Percentiles rank a stretch among this genome's conserved stretches.
Evolutionary conservation across 1,140 invertebrate species (phyloP).

Genomic region (Nasonia longicornis): DNA sequence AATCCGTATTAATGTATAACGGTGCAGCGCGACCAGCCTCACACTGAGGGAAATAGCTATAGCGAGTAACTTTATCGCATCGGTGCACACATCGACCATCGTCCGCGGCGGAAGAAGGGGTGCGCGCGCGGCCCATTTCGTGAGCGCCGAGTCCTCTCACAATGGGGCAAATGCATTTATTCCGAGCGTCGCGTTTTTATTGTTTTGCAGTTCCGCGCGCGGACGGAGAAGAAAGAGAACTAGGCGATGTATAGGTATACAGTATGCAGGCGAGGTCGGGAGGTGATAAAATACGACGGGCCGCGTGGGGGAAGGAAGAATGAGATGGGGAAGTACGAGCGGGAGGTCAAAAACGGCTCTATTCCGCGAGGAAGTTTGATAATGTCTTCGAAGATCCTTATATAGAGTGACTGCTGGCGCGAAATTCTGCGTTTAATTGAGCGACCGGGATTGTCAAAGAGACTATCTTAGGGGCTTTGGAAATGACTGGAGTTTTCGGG

Average conservation of each 20-base stretch:
- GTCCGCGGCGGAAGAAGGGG: constrained; percentile 33
- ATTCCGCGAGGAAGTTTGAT: constrained; percentile 13
- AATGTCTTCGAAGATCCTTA: constrained; percentile 11
- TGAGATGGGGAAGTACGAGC: neutral
- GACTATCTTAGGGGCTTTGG: neutral
- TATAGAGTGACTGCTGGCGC: neutral
- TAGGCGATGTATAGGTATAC: neutral
- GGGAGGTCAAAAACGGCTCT: constrained; percentile 8
- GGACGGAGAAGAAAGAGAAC: constrained; percentile 14
- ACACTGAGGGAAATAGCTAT: neutral
- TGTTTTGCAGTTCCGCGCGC: constrained; percentile 45
- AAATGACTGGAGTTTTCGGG: neutral
- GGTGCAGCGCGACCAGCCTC: neutral
- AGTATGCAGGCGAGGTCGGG: no score
- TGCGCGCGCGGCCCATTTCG: constrained; percentile 44
- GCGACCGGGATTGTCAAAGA: neutral
- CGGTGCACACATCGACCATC: constrained; percentile 47
- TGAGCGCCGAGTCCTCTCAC: constrained; percentile 40
- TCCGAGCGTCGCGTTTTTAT: constrained; percentile 50
- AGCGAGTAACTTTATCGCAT: constrained; percentile 47
- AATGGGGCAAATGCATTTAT: constrained; percentile 54
- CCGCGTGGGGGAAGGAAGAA: neutral
- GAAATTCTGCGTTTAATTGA: constrained; percentile 18
- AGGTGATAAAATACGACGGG: constrained; percentile 7
- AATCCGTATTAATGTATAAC: constrained; percentile 52